Evolutionary conservation across 1,140 invertebrate species (phyloP), one percentile per base, ranked within the genome.

Genomic region (Calliopsis andreniformis): DNA sequence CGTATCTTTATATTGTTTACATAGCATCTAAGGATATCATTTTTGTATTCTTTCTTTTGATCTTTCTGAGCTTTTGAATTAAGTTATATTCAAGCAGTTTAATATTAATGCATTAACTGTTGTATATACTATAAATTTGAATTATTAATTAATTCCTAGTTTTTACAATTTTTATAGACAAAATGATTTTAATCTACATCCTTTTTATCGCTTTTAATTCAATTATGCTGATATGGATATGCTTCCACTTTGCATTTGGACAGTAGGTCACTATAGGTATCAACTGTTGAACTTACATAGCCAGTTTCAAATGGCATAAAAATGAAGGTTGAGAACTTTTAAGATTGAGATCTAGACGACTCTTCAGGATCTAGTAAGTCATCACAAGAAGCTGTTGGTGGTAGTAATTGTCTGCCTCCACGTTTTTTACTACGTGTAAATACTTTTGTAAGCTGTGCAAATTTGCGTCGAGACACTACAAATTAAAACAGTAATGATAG

Each of bases 391-490:
- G 90, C 88, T 32, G 91, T 91, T 30, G 91, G 88, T 20, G 91
- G 90, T 61, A 92, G 76, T 64, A 92, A 85, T 79, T 92, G 91
- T 39, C 90, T 86, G 25, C 91, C 94, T n/a, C 92, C 93, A 49
- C 93, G 92, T 73, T 95, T 94, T 88, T 96, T 96, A 82, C 93
- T 94, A 45, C 96, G 94, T 5, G 95, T 95, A 87, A 97, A 97
- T 75, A 97, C 95, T 82, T 95, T 93, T 3, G 96, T 96, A 71
- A 97, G 91, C 88, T 97, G 96, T 45, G 96, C 94, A 91, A 97
- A 97, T 91, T 97, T 97, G 86, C 96, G 96, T 66, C 95, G 94
- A 10, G 96, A 97, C 83, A 96, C 95, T 96, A 88, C 14, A 92
- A 88, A 61, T 59, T 12, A 23, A 56, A 43, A 43, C 61, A 63